phyloP scores from a whole-genome alignment of 2,113 vertebrate genomes.

The Ophiodon elongatus region DNA sequence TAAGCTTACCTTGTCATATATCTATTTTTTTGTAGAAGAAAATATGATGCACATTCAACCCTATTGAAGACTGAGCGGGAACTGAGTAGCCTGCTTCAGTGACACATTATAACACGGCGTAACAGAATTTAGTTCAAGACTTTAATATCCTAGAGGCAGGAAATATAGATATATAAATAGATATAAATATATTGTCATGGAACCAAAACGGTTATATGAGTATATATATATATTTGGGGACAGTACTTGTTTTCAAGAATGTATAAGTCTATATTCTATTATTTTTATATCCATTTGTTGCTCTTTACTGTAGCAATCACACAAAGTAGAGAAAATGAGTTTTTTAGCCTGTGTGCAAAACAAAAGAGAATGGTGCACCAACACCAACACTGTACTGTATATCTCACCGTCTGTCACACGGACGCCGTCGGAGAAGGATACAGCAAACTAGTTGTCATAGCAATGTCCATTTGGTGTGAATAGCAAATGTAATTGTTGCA shows the following conservation, averaged over 20 bases:
- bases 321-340: conserved; percentile 61
- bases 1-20: conserved; percentile 74
- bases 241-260: conserved; percentile 75
- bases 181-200: conserved; percentile 59
- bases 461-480: conserved; percentile 54
- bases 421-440: conserved; percentile 49
- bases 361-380: conserved; percentile 67
- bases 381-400: conserved; percentile 66
- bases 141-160: conserved; percentile 63
- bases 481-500: conserved; percentile 55
- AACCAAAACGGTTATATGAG: conserved; percentile 67
- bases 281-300: conserved; percentile 82
- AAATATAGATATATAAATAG: conserved; percentile 59
- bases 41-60: conserved; percentile 75
- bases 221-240: conserved; percentile 65
- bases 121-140: conserved; percentile 72
- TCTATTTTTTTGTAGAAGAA: conserved; percentile 76
- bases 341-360: conserved; percentile 66
- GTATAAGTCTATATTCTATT: conserved; percentile 76
- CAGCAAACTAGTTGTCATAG: conserved; percentile 64
- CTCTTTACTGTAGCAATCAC: conserved; percentile 77
- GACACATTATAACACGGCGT: conserved; percentile 65
- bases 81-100: conserved; percentile 69
- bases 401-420: conserved; percentile 59
- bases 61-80: conserved; percentile 69